Percentiles rank a stretch among this genome's conserved stretches.
These are phyloP conservation scores for Antitype chi DNA, from an alignment of 2,888 invertebrate species.

Conservation along the genomic window DNA sequence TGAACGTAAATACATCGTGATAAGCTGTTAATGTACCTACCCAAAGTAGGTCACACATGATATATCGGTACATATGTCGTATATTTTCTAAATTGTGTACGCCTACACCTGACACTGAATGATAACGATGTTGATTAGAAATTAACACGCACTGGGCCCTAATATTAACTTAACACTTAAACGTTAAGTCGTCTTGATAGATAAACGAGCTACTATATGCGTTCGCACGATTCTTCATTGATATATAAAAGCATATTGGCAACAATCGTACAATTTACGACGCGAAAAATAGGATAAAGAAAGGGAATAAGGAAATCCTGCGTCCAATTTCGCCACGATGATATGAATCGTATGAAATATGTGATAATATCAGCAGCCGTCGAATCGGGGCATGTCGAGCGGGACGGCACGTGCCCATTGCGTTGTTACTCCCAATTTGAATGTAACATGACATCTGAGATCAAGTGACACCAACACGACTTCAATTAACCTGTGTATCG, in stretches of 20 bases:
- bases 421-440: conserved; percentile 60
- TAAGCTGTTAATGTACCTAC: conserved; percentile 56
- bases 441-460: conserved; percentile 64
- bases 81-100: conserved; percentile 53
- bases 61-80: conserved; percentile 53
- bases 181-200: conserved; percentile 26
- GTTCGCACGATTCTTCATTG: conserved; percentile 14
- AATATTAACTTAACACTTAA: conserved; percentile 25
- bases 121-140: conserved; percentile 58
- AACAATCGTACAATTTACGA: conserved; percentile 44
- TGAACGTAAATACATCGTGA: conserved; percentile 57
- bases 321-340: conserved; percentile 47
- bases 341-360: conserved; percentile 60
- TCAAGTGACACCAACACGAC: conserved; percentile 54
- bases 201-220: conserved; percentile 24
- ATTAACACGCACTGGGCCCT: conserved; percentile 39
- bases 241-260: conserved; percentile 43
- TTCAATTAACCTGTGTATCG: conserved; percentile 63
- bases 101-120: conserved; percentile 47
- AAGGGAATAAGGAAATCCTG: conserved; percentile 54
- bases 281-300: conserved; percentile 39
- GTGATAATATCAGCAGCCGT: conserved; percentile 52
- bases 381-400: conserved; percentile 28
- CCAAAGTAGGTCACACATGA: conserved; percentile 62
- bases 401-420: conserved; percentile 39